phyloP scores from a whole-genome alignment of 2,797 vertebrate species.

The Urocyon cinereoargenteus region DNA sequence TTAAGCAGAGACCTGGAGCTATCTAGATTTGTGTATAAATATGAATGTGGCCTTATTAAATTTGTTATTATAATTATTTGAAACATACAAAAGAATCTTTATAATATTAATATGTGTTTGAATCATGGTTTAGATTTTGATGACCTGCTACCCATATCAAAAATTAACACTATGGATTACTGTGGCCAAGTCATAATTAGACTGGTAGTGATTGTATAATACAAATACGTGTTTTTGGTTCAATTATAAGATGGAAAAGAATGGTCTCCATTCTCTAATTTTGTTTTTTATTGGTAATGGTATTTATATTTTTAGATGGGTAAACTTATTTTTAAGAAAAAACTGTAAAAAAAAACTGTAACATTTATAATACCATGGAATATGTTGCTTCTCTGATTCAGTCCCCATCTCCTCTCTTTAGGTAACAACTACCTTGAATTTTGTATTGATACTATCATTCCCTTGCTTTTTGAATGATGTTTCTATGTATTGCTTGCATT shows the following conservation, averaged over 20 bases:
- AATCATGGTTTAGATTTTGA: not conserved
- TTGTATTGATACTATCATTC: not conserved
- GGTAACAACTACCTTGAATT: not conserved
- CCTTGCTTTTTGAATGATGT: not conserved
- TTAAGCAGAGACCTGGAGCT: not conserved
- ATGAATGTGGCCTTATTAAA: not conserved
- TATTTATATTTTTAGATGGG: not conserved
- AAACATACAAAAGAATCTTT: not conserved
- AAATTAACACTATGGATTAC: not conserved
- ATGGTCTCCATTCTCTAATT: not conserved
- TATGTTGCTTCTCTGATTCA: not conserved
- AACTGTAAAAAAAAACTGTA: not conserved
- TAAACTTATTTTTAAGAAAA: not conserved
- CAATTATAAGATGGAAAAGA: not conserved
- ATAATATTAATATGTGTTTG: not conserved
- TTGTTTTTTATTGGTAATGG: not conserved
- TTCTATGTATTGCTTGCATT: not conserved
- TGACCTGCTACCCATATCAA: not conserved
- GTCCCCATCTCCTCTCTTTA: not conserved
- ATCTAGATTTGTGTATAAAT: not conserved
- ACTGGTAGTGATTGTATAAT: not conserved
- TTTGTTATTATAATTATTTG: not conserved
- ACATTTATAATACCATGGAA: not conserved
- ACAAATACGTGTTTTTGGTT: not conserved
- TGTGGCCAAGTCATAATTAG: not conserved